Percentiles rank a stretch among this genome's conserved stretches.
phyloP scores from a whole-genome alignment of 2,888 invertebrate species.

The Macroteleia sp. region DNA sequence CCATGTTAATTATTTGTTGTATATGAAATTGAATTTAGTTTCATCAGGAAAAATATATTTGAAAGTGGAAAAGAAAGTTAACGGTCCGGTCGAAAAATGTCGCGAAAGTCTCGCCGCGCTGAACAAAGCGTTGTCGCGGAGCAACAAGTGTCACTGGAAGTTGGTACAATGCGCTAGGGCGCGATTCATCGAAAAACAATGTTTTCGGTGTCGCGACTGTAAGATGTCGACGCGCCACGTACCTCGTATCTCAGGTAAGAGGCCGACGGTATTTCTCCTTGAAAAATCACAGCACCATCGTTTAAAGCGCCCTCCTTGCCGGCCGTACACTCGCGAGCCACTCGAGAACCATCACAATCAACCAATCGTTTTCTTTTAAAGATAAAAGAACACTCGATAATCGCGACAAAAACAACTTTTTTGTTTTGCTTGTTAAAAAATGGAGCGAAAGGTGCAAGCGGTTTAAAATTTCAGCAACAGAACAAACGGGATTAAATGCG shows the following conservation, averaged over 20 bases:
- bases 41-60: too few relatives aligned
- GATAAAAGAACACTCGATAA: too few relatives aligned
- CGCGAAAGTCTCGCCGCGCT: constrained; percentile 11
- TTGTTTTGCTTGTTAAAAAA: not conserved
- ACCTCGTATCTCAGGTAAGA: constrained; percentile 70
- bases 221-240: constrained; percentile 54
- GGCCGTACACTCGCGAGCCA: constrained; percentile 59
- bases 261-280: constrained; percentile 68
- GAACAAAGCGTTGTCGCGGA: constrained; percentile 52
- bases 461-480: constrained; percentile 9
- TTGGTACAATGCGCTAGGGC: constrained; percentile 29
- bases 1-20: too few relatives aligned
- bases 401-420: constrained; percentile 12
- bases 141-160: constrained; percentile 59
- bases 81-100: constrained; percentile 18
- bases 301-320: constrained; percentile 66
- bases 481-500: constrained; percentile 1
- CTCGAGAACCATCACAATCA: constrained; percentile 46
- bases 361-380: too few relatives aligned
- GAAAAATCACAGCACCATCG: constrained; percentile 67
- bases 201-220: constrained; percentile 32
- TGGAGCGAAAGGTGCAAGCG: not conserved
- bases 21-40: too few relatives aligned
- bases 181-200: constrained; percentile 14
- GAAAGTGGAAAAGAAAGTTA: too few relatives aligned